Percentiles rank a stretch among this genome's conserved stretches.
Evolutionary conservation across 2,797 vertebrate genomes (phyloP).

Genomic region (Picus viridis): DNA sequence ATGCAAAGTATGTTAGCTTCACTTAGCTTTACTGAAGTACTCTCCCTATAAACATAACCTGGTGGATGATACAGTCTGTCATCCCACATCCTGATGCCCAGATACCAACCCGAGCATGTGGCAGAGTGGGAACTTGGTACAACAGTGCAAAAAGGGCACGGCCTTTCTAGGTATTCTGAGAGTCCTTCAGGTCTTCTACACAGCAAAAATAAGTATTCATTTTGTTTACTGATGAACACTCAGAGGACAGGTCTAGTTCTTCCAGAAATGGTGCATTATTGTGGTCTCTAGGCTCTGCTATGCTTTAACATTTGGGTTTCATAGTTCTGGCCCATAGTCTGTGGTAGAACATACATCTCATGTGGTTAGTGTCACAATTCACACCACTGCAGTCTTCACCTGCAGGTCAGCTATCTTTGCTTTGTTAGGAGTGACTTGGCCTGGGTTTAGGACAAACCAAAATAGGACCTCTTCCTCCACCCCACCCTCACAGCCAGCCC

Average conservation of each 20-base stretch:
- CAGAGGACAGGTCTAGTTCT: slow-evolving; percentile 41
- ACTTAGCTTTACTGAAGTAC: neutral
- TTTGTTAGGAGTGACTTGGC: neutral
- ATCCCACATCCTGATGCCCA: too few species aligned
- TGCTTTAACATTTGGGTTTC: slow-evolving; percentile 38
- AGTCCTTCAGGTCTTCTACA: neutral
- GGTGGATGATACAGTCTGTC: neutral
- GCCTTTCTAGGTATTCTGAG: slow-evolving; percentile 26
- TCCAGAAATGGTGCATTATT: slow-evolving; percentile 26
- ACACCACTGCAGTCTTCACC: neutral
- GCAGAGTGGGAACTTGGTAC: neutral
- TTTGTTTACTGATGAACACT: slow-evolving; percentile 34
- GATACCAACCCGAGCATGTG: neutral
- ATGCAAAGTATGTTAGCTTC: neutral
- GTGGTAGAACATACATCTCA: slow-evolving; percentile 32
- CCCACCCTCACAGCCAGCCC: neutral
- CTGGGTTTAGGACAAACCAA: neutral
- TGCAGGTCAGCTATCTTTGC: neutral
- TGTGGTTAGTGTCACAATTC: slow-evolving; percentile 37
- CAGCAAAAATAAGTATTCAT: slow-evolving; percentile 10
- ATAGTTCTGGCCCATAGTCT: slow-evolving; percentile 26
- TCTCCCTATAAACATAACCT: neutral
- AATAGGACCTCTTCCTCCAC: neutral
- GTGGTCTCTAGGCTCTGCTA: neutral
- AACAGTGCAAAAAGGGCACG: slow-evolving; percentile 13